A percentile compares a stretch with the other conserved stretches of the same genome.
These are phyloP conservation scores for Eubasilissa regina DNA, from an alignment of 1,140 invertebrate genomes.

Conservation along the genomic window DNA sequence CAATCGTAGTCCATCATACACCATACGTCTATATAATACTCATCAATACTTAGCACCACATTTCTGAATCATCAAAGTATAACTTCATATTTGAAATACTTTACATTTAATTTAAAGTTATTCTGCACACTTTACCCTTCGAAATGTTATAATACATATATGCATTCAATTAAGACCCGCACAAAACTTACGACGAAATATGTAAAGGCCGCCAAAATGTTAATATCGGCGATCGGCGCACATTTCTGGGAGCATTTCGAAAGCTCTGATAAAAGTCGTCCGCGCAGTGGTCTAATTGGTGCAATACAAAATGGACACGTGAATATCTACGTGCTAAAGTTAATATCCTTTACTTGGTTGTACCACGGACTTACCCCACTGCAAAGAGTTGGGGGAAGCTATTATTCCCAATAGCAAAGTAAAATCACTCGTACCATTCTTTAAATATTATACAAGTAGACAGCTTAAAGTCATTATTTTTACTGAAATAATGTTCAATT, in stretches of 20 bases:
- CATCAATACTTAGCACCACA: too few relatives aligned
- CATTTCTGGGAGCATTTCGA: background rate
- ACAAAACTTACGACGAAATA: slow-evolving; percentile 28
- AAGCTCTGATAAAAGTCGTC: background rate
- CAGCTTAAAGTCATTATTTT: too few relatives aligned
- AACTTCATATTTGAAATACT: background rate
- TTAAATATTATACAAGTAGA: too few relatives aligned
- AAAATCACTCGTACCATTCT: too few relatives aligned
- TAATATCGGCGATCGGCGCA: slow-evolving; percentile 34
- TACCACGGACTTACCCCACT: too few relatives aligned
- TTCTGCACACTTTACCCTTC: background rate
- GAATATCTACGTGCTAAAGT: background rate
- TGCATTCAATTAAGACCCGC: slow-evolving; percentile 1
- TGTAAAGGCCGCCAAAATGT: slow-evolving; percentile 4
- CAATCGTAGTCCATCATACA: too few relatives aligned
- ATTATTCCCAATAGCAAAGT: too few relatives aligned
- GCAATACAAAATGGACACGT: background rate
- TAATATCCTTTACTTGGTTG: background rate
- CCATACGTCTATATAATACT: too few relatives aligned
- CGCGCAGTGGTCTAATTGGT: slow-evolving; percentile 23
- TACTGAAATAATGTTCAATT: too few relatives aligned
- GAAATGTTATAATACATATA: slow-evolving; percentile 4
- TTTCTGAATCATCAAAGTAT: too few relatives aligned
- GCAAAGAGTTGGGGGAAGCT: too few relatives aligned
- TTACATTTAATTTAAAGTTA: background rate